Percentiles rank a stretch among this genome's conserved stretches.
phyloP scores from a whole-genome alignment of 1,140 invertebrate genomes.

The Luehdorfia chinensis region DNA sequence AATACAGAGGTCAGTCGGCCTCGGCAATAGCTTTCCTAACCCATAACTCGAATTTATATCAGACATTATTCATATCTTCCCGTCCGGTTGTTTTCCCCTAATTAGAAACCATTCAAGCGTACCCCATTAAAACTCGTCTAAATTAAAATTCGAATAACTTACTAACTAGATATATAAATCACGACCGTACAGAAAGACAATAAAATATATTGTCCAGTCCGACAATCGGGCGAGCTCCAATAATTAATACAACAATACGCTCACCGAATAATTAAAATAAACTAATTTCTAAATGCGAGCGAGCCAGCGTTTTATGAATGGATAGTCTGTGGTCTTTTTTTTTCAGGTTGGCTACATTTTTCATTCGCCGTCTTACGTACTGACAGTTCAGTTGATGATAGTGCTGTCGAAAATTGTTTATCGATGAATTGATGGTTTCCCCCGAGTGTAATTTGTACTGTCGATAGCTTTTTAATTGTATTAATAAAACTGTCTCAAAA shows the following conservation, averaged over 20 bases:
- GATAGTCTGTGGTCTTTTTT: slow-evolving; percentile 49
- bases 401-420: slow-evolving; percentile 23
- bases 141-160: slow-evolving; percentile 77
- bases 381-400: slow-evolving; percentile 64
- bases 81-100: slow-evolving; percentile 65
- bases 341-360: slow-evolving; percentile 61
- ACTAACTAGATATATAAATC: slow-evolving; percentile 76
- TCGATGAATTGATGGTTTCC: slow-evolving; percentile 7
- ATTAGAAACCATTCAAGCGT: slow-evolving; percentile 74
- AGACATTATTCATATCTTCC: slow-evolving; percentile 63
- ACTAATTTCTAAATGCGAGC: slow-evolving; percentile 70
- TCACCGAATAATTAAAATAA: slow-evolving; percentile 73
- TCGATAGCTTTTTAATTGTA: too few species aligned
- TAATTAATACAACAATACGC: slow-evolving; percentile 72
- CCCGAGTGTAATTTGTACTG: too few species aligned
- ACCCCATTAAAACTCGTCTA: slow-evolving; percentile 73
- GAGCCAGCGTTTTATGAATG: slow-evolving; percentile 64
- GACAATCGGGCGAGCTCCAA: slow-evolving; percentile 38
- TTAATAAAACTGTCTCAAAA: too few species aligned
- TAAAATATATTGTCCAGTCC: slow-evolving; percentile 72
- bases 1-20: slow-evolving; percentile 36
- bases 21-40: slow-evolving; percentile 47
- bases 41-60: slow-evolving; percentile 70
- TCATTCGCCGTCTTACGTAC: slow-evolving; percentile 59
- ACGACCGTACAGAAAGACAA: slow-evolving; percentile 60